phyloP scores from a whole-genome alignment of 1,140 invertebrate species.

The Euglossa dilemma region DNA sequence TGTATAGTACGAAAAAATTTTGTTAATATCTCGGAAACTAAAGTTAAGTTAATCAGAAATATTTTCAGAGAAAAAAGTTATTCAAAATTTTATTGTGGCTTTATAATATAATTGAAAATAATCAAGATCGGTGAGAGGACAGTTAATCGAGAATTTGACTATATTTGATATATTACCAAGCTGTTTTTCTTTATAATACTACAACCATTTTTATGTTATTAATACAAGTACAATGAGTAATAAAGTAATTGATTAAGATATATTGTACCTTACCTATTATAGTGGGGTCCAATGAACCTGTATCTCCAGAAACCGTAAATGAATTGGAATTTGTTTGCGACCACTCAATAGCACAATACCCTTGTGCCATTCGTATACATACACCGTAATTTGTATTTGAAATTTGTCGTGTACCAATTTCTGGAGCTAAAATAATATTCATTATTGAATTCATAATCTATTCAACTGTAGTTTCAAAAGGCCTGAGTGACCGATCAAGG shows the following conservation, averaged over 20 bases:
- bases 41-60: too few species aligned
- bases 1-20: too few species aligned
- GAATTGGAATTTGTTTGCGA: constrained; percentile 84
- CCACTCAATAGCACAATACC: constrained; percentile 87
- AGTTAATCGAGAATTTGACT: too few species aligned
- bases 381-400: constrained; percentile 90
- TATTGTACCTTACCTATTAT: constrained; percentile 64
- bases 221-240: background rate
- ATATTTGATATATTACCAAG: too few species aligned
- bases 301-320: constrained; percentile 88
- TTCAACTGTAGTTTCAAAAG: too few species aligned
- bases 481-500: too few species aligned
- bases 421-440: constrained; percentile 49
- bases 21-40: too few species aligned
- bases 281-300: constrained; percentile 83
- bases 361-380: constrained; percentile 86
- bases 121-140: too few species aligned
- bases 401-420: constrained; percentile 87
- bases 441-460: background rate
- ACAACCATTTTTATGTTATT: background rate
- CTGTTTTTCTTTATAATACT: background rate
- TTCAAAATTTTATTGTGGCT: too few species aligned
- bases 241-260: background rate
- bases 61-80: too few species aligned
- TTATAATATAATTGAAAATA: too few species aligned